These are phyloP conservation scores for Calyptomena viridis DNA, from an alignment of 2,113 vertebrate genomes.

Conservation along the genomic window DNA sequence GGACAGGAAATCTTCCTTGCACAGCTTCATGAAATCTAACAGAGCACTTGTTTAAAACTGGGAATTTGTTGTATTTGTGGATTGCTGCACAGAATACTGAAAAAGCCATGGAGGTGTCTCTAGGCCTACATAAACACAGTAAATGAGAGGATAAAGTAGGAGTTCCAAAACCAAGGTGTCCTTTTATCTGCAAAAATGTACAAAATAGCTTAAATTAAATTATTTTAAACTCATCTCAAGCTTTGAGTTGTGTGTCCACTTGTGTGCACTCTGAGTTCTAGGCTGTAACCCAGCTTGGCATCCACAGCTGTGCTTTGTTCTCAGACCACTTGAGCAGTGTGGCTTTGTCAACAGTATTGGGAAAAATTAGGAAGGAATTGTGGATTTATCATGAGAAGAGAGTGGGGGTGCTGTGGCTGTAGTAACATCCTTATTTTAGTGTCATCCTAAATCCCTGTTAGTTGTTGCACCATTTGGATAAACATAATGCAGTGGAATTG, in stretches of 20 bases:
- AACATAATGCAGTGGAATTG: not conserved
- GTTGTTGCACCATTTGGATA: not conserved
- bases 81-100: not conserved
- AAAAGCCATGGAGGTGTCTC: not conserved
- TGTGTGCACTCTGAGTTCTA: not conserved
- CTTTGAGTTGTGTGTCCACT: not conserved
- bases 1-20: not conserved
- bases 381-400: not conserved
- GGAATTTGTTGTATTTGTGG: not conserved
- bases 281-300: not conserved
- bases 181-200: not conserved
- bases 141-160: not conserved
- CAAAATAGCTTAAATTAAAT: not conserved
- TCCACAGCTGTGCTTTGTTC: not conserved
- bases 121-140: not conserved
- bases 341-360: not conserved
- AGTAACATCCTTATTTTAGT: not conserved
- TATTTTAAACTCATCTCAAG: not conserved
- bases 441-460: not conserved
- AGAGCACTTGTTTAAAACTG: not conserved
- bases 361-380: accelerated
- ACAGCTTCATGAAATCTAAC: not conserved
- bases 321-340: not conserved
- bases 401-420: not conserved
- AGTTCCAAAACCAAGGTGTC: not conserved